Conservation (phyloP, 30 jellyfish, hydroid and myxozoan genomes). For the Hydra vulgaris region DNA sequence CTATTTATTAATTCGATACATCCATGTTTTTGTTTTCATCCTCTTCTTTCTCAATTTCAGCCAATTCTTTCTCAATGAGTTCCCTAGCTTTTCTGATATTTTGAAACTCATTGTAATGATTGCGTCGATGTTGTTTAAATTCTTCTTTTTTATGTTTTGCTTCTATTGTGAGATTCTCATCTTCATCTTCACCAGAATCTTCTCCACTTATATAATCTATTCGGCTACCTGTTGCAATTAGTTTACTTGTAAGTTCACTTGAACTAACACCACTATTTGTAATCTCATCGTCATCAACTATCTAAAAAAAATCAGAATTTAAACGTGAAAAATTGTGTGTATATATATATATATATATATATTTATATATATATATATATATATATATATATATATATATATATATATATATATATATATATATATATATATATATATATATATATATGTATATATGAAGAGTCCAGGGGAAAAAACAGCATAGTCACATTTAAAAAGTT, state of each 20-base stretch:
- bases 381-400: no score
- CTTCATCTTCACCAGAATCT: constrained; percentile 46
- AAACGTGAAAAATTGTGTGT: no score
- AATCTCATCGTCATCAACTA: constrained; percentile 11
- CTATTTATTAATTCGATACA: background rate
- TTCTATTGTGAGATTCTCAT: constrained; percentile 52
- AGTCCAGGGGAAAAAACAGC: no score
- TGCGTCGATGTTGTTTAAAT: constrained; percentile 46
- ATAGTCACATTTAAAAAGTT: no score
- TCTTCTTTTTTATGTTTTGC: constrained; percentile 37
- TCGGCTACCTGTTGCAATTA: constrained; percentile 50
- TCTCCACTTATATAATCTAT: constrained; percentile 43
- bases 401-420: no score
- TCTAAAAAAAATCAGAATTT: background rate
- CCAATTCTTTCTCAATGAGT: constrained; percentile 76
- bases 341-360: no score
- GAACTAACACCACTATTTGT: constrained; percentile 9
- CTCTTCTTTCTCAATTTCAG: constrained; percentile 71
- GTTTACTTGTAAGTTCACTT: constrained; percentile 18
- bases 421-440: no score
- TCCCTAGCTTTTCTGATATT: constrained; percentile 77
- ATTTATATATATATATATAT: no score
- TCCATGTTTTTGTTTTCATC: constrained; percentile 25
- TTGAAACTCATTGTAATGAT: constrained; percentile 85
- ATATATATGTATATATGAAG: no score